Evolutionary conservation across 2,797 vertebrate species (phyloP).

Genomic region (Prunella strophiata): DNA sequence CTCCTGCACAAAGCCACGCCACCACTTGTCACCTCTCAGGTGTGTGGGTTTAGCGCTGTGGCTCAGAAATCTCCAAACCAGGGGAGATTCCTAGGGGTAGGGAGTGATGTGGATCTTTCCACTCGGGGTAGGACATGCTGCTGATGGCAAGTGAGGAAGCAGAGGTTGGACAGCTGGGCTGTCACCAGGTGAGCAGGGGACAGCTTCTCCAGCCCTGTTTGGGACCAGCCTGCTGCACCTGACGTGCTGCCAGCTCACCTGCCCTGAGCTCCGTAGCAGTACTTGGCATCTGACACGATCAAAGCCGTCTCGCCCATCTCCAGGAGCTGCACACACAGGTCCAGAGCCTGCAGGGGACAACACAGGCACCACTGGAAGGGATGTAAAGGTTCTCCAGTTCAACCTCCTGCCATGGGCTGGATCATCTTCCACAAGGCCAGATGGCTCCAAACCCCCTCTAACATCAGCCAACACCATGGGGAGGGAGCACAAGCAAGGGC

Average conservation of each 20-base stretch:
- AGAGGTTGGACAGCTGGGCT: neutral
- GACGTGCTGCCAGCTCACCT: slow-evolving; percentile 74
- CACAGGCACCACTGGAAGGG: accelerated
- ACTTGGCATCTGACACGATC: slow-evolving; percentile 87
- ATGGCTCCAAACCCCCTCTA: neutral
- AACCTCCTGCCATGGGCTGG: neutral
- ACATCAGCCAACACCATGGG: accelerated
- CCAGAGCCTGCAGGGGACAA: slow-evolving; percentile 83
- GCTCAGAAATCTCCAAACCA: neutral
- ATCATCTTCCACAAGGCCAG: too few species aligned
- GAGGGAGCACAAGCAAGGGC: accelerated
- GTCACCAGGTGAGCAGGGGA: neutral
- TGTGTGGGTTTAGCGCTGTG: accelerated
- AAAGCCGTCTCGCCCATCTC: slow-evolving; percentile 87
- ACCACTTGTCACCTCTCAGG: accelerated
- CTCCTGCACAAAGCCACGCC: slow-evolving; percentile 34
- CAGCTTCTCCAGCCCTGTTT: neutral
- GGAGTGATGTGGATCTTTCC: accelerated
- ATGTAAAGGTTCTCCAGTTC: too few species aligned
- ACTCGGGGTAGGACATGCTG: neutral
- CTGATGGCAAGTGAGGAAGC: accelerated
- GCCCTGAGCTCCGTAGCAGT: slow-evolving; percentile 88
- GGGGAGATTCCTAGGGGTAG: accelerated
- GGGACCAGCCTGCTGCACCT: neutral
- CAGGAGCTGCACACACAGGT: slow-evolving; percentile 92